These are phyloP conservation scores for Paedocypris sp. DNA, from an alignment of 2,113 vertebrate genomes.

Conservation along the genomic window DNA sequence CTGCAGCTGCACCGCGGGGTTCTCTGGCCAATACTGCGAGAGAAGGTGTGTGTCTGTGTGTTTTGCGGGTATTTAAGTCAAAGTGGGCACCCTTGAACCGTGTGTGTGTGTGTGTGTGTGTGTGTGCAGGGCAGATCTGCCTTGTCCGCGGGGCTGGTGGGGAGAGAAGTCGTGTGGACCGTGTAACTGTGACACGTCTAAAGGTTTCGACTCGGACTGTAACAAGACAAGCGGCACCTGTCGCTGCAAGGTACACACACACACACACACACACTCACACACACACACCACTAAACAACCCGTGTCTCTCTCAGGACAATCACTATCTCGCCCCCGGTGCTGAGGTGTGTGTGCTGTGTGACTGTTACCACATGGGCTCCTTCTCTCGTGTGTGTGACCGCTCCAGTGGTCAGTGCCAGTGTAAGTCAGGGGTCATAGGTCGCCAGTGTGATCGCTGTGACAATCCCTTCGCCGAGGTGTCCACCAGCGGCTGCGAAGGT, in stretches of 20 bases:
- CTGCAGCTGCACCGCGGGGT: conserved; percentile 75
- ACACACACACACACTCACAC: too few species aligned
- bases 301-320: conserved; percentile 69
- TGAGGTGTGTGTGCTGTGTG: conserved; percentile 73
- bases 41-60: too few species aligned
- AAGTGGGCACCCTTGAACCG: too few species aligned
- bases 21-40: conserved; percentile 86
- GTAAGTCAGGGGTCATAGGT: conserved; percentile 87
- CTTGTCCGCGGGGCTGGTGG: conserved; percentile 90
- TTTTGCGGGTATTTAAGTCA: too few species aligned
- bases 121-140: conserved; percentile 68
- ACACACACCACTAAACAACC: background rate
- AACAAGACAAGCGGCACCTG: conserved; percentile 89
- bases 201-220: conserved; percentile 86
- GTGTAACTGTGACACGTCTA: conserved; percentile 73
- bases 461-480: conserved; percentile 94
- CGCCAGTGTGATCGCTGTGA: conserved; percentile 89
- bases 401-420: conserved; percentile 79
- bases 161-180: conserved; percentile 87
- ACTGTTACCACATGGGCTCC: conserved; percentile 85
- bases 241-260: conserved; percentile 74
- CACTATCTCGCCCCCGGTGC: conserved; percentile 69
- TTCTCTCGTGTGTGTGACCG: conserved; percentile 76
- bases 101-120: conserved; percentile 7
- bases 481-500: conserved; percentile 85